phyloP scores from a whole-genome alignment of 2,113 vertebrate species.

The Brachirus orientalis region DNA sequence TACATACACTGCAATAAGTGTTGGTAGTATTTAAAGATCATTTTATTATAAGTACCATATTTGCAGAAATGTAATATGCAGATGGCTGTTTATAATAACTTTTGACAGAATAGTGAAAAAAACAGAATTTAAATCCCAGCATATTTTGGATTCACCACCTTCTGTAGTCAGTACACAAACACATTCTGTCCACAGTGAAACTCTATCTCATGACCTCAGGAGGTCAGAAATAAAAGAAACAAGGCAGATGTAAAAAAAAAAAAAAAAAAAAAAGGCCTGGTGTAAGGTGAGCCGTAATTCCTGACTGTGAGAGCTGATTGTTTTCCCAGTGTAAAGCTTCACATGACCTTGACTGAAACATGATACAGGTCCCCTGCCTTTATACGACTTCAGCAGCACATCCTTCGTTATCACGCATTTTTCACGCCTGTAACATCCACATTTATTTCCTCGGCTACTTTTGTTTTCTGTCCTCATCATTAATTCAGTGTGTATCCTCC shows the following conservation, averaged over 20 bases:
- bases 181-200: neutral
- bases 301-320: neutral
- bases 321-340: neutral
- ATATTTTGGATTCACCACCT: too few relatives aligned
- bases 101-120: too few relatives aligned
- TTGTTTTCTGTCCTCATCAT: slow-evolving; percentile 28
- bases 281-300: neutral
- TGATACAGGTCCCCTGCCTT: neutral
- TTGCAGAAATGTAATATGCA: too few relatives aligned
- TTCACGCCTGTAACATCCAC: too few relatives aligned
- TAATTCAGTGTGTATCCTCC: slow-evolving; percentile 57
- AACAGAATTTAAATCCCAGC: too few relatives aligned
- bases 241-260: neutral
- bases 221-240: slow-evolving; percentile 5
- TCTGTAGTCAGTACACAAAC: neutral
- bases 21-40: too few relatives aligned
- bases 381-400: too few relatives aligned
- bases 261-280: neutral
- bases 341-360: neutral
- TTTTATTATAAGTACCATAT: too few relatives aligned
- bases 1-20: too few relatives aligned
- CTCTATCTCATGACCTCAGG: slow-evolving; percentile 25
- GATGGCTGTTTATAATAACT: too few relatives aligned
- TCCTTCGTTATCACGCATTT: neutral
- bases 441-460: neutral